Evolutionary conservation across 2,113 vertebrate genomes (phyloP), one percentile per base, ranked within the genome.

Genomic region (Arenaria interpres): DNA sequence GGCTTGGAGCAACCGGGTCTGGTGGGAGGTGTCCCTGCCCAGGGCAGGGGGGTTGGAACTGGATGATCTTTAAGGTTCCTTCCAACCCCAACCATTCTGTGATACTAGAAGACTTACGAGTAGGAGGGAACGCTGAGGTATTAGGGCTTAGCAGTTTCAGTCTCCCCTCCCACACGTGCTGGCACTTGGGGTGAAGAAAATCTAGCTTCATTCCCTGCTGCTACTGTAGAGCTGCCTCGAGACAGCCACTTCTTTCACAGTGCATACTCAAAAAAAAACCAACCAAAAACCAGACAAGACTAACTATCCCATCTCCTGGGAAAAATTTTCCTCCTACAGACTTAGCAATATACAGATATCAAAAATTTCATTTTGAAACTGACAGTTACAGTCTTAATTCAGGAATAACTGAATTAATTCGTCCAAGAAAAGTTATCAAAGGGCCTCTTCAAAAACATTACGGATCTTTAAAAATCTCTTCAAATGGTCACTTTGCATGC

Each of bases 221-320:
- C 72, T 85, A 23, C 39, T 28, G 28, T 30, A 72, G 12, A 45
- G 51, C n/a, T 56, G 43, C 24, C 57, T 76, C 1, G 0, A 76
- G 45, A 64, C 51, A 76, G 27, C 20, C n/a, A 24, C 32, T 85
- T 81, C 21, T 27, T 72, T 62, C 71, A 77, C 25, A 50, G 43
- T 22, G 14, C 43, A 18, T n/a, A 25, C 50, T 53, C 33, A 41
- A 53, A 50, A 23, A 35, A 0, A 56, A 28, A 32, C 0, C 13
- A 41, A 41, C 13, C 5, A 56, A 27, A 30, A 0, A 39, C 37
- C 37, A 41, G 4, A n/a, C 30, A 64, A 74, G 24, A 74, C 50
- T 68, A 83, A 63, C 53, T 51, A 45, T 12, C 35, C 59, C 12
- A 27, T 37, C 35, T 62, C 72, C 64, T 43, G 23, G 48, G 41